These are phyloP conservation scores for Halocaridina rubra DNA, from an alignment of 2,888 invertebrate species.

Conservation along the genomic window DNA sequence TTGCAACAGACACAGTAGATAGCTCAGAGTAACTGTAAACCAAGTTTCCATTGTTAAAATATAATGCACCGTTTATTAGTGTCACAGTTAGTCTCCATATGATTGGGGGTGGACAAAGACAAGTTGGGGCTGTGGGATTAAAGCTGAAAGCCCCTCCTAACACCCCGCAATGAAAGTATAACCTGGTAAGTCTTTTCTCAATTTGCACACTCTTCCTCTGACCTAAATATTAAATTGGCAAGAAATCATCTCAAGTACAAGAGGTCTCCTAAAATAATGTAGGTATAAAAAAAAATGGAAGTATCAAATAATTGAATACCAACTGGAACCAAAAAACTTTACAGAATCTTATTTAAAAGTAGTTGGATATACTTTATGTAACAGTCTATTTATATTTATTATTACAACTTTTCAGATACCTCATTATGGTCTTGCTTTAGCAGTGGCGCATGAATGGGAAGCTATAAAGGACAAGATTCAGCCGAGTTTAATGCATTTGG, in stretches of 20 bases:
- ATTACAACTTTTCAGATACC: constrained; percentile 75
- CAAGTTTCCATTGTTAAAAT: not conserved
- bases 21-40: not conserved
- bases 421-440: constrained; percentile 89
- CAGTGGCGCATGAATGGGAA: constrained; percentile 95
- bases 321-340: too few relatives aligned
- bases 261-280: too few relatives aligned
- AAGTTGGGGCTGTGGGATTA: not conserved
- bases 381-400: too few relatives aligned
- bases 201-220: not conserved
- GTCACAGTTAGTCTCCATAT: not conserved
- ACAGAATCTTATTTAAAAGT: too few relatives aligned
- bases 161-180: not conserved
- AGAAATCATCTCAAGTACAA: too few relatives aligned
- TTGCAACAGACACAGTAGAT: not conserved
- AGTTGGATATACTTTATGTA: too few relatives aligned
- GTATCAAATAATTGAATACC: too few relatives aligned
- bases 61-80: not conserved
- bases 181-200: not conserved
- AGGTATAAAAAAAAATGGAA: too few relatives aligned
- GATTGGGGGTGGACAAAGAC: not conserved
- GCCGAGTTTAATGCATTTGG: constrained; percentile 89
- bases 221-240: not conserved
- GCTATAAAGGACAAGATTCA: constrained; percentile 82
- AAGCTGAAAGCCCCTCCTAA: not conserved